Evolutionary conservation across 2,113 vertebrate species (phyloP).

Genomic region (Vulpes ferrilata): DNA sequence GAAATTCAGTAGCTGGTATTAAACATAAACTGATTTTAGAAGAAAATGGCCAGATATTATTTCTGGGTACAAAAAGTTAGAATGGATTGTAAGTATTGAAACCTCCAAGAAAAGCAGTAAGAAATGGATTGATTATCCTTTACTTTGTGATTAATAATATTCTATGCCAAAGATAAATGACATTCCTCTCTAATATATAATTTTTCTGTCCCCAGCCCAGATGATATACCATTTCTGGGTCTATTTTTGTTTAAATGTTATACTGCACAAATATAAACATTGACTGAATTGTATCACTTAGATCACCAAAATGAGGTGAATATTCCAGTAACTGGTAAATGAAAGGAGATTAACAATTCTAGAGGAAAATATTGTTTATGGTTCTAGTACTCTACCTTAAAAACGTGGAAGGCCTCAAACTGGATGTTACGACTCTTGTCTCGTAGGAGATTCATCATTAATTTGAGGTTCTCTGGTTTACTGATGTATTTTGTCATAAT

Average conservation of each 20-base stretch:
- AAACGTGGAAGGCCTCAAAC: slow-evolving; percentile 94
- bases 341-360: neutral
- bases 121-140: neutral
- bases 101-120: neutral
- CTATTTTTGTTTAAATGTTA: neutral
- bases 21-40: neutral
- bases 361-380: neutral
- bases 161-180: neutral
- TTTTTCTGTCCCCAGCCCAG: neutral
- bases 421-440: slow-evolving; percentile 95
- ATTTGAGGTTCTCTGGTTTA: slow-evolving; percentile 93
- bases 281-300: neutral
- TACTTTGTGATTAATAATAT: neutral
- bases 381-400: slow-evolving; percentile 87
- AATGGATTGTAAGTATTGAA: slow-evolving; percentile 18
- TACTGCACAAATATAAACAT: neutral
- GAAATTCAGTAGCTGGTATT: neutral
- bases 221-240: neutral
- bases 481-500: slow-evolving; percentile 95
- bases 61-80: neutral
- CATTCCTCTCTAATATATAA: neutral
- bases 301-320: neutral
- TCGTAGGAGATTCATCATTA: slow-evolving; percentile 94
- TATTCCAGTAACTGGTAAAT: neutral
- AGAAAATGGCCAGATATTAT: neutral